Evolutionary conservation across 2,113 vertebrate species (phyloP).

Genomic region (Bujurquina vittata): DNA sequence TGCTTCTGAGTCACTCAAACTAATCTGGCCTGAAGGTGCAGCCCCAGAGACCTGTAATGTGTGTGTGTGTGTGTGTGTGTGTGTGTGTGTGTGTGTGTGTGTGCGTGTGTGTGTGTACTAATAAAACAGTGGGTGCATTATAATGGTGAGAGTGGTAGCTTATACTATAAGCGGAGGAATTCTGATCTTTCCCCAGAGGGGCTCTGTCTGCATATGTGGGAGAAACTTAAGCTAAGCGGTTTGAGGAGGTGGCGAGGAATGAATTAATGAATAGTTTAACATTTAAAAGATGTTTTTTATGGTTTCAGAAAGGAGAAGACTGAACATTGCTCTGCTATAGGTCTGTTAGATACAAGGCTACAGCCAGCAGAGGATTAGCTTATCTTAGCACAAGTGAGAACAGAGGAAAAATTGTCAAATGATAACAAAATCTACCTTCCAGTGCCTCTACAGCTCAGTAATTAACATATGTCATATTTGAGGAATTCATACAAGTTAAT

Average conservation of each 20-base stretch:
- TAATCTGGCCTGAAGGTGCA: conserved; percentile 67
- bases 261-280: neutral
- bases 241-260: neutral
- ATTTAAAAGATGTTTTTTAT: neutral
- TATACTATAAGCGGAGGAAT: conserved; percentile 74
- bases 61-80: neutral
- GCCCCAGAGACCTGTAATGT: conserved; percentile 45
- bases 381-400: neutral
- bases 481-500: neutral
- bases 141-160: conserved; percentile 61
- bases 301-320: neutral
- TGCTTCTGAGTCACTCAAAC: conserved; percentile 61
- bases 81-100: conserved; percentile 9
- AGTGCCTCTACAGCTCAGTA: neutral
- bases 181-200: conserved; percentile 66
- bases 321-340: neutral
- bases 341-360: neutral
- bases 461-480: neutral
- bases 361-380: neutral
- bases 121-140: conserved; percentile 67
- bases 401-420: neutral
- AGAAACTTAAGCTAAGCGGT: conserved; percentile 30
- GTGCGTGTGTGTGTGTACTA: neutral
- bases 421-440: neutral
- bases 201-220: conserved; percentile 40